phyloP scores from a whole-genome alignment of 2,113 vertebrate species.

The Strix aluco region DNA sequence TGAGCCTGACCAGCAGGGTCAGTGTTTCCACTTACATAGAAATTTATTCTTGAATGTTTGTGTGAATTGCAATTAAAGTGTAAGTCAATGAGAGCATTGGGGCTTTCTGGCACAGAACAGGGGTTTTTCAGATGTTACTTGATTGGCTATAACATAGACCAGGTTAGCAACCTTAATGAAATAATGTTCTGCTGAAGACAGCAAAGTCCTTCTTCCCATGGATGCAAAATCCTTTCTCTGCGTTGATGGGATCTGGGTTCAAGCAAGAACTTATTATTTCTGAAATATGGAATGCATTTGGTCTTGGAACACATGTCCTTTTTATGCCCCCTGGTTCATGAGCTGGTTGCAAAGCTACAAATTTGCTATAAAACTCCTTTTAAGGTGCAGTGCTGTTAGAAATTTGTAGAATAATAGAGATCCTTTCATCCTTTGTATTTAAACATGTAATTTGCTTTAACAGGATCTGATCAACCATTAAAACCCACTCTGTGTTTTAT shows the following conservation, averaged over 20 bases:
- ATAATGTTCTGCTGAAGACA: background rate
- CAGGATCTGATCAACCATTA: constrained; percentile 46
- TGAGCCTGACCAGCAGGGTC: background rate
- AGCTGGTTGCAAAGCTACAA: constrained; percentile 65
- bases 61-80: background rate
- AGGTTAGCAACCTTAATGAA: background rate
- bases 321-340: constrained; percentile 55
- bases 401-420: constrained; percentile 65
- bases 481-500: constrained; percentile 55
- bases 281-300: constrained; percentile 69
- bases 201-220: background rate
- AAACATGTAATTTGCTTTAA: constrained; percentile 68
- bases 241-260: background rate
- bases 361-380: constrained; percentile 70
- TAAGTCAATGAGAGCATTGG: background rate
- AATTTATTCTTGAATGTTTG: background rate
- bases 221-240: background rate
- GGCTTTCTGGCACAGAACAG: background rate
- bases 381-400: constrained; percentile 55
- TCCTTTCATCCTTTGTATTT: constrained; percentile 66
- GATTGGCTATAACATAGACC: background rate
- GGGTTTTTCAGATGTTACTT: background rate
- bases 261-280: constrained; percentile 52
- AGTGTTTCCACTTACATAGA: background rate
- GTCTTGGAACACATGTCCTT: constrained; percentile 57